phyloP scores from a whole-genome alignment of 1,140 invertebrate genomes.

The Eumaeus atala region DNA sequence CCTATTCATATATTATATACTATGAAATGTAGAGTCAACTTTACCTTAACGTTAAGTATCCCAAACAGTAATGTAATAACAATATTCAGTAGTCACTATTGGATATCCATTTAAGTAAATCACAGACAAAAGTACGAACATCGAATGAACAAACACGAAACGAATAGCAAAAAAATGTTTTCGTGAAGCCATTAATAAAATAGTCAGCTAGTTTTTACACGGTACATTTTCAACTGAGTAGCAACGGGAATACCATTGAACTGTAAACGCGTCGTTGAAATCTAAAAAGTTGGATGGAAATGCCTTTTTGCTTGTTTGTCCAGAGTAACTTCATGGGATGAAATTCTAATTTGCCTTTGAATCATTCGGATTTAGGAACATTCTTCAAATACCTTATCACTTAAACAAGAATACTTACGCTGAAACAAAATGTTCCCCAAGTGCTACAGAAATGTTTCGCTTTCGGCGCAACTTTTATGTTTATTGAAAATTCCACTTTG shows the following conservation, averaged over 20 bases:
- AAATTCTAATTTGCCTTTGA: conserved; percentile 43
- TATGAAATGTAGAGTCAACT: too few species aligned
- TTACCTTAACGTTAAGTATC: too few species aligned
- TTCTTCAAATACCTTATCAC: conserved; percentile 27
- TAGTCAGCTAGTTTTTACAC: conserved; percentile 39
- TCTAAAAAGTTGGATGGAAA: conserved; percentile 54
- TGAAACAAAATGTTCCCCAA: conserved; percentile 21
- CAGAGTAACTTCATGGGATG: conserved; percentile 36
- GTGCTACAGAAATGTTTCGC: conserved; percentile 30
- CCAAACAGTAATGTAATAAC: too few species aligned
- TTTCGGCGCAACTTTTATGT: conserved; percentile 29
- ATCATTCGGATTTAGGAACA: conserved; percentile 32
- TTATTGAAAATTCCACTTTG: conserved; percentile 26
- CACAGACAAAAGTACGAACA: too few species aligned
- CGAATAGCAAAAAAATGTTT: background rate
- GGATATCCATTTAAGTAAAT: too few species aligned
- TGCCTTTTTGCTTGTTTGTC: conserved; percentile 46
- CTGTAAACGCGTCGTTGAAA: conserved; percentile 50
- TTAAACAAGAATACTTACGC: conserved; percentile 25
- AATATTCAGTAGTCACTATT: too few species aligned
- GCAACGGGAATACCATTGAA: conserved; percentile 57
- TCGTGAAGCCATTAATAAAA: conserved; percentile 26
- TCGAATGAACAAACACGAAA: background rate
- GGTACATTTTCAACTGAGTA: conserved; percentile 42
- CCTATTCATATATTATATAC: too few species aligned